phyloP scores from a whole-genome alignment of 2,888 invertebrate species.

The Leucophora obtusa region DNA sequence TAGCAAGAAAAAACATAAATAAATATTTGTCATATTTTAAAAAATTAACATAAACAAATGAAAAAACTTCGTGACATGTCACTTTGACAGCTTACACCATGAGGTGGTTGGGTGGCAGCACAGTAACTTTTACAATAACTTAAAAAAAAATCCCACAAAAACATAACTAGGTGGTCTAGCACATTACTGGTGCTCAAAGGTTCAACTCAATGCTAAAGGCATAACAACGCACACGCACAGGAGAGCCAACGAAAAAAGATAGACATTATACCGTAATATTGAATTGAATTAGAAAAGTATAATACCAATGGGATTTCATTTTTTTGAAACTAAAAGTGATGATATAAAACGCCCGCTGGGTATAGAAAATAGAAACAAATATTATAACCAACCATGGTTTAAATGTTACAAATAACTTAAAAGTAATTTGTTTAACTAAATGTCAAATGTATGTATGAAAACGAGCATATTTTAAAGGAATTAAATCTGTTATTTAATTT shows the following conservation, averaged over 20 bases:
- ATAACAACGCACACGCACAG: not conserved
- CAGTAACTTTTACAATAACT: constrained; percentile 27
- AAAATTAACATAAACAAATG: constrained; percentile 77
- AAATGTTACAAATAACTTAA: constrained; percentile 26
- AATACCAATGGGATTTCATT: constrained; percentile 47
- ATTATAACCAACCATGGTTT: not conserved
- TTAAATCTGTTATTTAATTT: no score
- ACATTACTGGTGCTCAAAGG: constrained; percentile 15
- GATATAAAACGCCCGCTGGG: constrained; percentile 71
- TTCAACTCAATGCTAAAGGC: no score
- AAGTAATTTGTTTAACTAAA: constrained; percentile 56
- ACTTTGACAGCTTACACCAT: constrained; percentile 66
- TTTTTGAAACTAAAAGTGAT: constrained; percentile 66
- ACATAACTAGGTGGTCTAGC: constrained; percentile 29
- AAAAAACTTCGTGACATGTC: constrained; percentile 74
- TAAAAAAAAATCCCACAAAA: constrained; percentile 20
- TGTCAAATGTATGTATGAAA: constrained; percentile 20
- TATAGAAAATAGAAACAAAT: constrained; percentile 53
- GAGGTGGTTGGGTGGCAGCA: constrained; percentile 31
- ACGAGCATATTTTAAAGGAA: not conserved
- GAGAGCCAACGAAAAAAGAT: constrained; percentile 20
- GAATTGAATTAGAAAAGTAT: constrained; percentile 38
- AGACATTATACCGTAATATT: constrained; percentile 16
- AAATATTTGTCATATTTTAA: constrained; percentile 32
- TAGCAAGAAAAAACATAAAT: not conserved